Conservation (phyloP, 2,888 invertebrate genomes). For the Fragum sueziense region DNA sequence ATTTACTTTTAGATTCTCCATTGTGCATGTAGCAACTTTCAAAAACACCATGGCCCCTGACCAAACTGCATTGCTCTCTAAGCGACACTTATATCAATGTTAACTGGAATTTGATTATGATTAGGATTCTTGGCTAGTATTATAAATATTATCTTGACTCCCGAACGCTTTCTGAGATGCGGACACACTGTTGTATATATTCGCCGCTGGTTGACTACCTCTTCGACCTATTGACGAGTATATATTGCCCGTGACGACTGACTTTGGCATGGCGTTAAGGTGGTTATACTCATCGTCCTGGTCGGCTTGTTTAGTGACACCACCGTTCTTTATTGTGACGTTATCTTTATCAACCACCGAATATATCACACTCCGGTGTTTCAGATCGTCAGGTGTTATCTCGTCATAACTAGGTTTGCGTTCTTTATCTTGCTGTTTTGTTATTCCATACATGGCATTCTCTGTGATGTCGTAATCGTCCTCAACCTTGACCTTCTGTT, state of each 20-base stretch:
- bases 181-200: not conserved
- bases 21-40: too few species aligned
- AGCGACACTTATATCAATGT: too few species aligned
- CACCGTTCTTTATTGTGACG: not conserved
- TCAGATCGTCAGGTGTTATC: not conserved
- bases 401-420: not conserved
- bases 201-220: not conserved
- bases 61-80: too few species aligned
- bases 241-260: not conserved
- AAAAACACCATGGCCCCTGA: too few species aligned
- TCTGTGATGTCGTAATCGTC: not conserved
- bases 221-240: not conserved
- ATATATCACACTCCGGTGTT: not conserved
- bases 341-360: not conserved
- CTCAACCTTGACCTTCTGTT: too few species aligned
- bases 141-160: not conserved
- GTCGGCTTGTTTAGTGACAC: not conserved
- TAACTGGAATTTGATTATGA: too few species aligned
- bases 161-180: not conserved
- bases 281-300: not conserved
- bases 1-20: too few species aligned
- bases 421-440: not conserved
- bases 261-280: not conserved
- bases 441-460: not conserved
- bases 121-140: not conserved